Conservation (phyloP, 2,797 vertebrate genomes). For the Masticophis lateralis region DNA sequence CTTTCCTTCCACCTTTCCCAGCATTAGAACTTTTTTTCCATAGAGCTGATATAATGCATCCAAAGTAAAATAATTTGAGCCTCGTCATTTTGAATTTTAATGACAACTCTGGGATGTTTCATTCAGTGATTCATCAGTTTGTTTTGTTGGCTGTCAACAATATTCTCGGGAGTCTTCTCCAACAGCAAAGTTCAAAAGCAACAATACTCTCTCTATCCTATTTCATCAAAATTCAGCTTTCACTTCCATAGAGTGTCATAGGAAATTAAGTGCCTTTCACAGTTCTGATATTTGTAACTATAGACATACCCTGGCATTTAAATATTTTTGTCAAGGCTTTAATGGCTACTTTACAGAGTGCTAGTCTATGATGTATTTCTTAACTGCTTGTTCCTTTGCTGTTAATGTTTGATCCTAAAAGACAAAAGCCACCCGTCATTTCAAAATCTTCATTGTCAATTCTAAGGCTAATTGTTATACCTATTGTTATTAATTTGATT, state of each 20-base stretch:
- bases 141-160: background rate
- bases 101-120: background rate
- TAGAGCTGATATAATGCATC: background rate
- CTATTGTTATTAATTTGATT: background rate
- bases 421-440: background rate
- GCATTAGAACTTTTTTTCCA: background rate
- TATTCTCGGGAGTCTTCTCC: background rate
- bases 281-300: background rate
- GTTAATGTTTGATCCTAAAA: background rate
- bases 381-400: background rate
- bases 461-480: background rate
- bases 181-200: background rate
- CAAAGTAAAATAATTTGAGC: background rate
- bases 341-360: background rate
- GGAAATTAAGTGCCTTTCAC: background rate
- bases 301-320: background rate
- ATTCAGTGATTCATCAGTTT: background rate
- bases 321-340: background rate
- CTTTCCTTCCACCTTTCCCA: background rate
- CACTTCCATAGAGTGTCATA: background rate
- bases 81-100: background rate
- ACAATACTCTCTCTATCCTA: background rate
- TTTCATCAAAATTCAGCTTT: background rate
- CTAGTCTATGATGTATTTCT: background rate
- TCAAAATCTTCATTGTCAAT: background rate